Conservation (phyloP, 2,113 vertebrate genomes). For the Zingel zingel region DNA sequence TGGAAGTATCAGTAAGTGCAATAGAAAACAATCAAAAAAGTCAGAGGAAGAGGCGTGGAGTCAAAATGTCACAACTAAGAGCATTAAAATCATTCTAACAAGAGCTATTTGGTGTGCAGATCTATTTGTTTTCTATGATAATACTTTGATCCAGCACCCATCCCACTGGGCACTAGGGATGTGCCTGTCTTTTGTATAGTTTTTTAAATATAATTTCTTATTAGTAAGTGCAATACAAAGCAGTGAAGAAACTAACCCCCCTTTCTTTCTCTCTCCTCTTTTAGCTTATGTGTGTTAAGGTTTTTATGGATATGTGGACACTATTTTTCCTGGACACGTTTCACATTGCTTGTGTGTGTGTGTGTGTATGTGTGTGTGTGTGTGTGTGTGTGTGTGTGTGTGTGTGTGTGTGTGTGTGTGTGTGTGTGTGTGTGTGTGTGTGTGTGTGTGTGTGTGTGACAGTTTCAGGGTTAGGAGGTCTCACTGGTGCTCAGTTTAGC, state of each 20-base stretch:
- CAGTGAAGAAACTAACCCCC: not conserved
- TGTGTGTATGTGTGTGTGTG: constrained; percentile 21
- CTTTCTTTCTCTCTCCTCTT: not conserved
- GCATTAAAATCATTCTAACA: too few species aligned
- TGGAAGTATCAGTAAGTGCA: not conserved
- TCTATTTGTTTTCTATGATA: too few species aligned
- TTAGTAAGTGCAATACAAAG: not conserved
- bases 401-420: constrained; percentile 29
- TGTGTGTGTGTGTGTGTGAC: constrained; percentile 49
- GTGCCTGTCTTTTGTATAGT: too few species aligned
- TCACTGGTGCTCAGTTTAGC: constrained; percentile 82
- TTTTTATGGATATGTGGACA: constrained; percentile 34
- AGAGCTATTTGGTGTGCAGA: too few species aligned
- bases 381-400: constrained; percentile 26
- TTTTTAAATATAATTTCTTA: too few species aligned
- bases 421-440: constrained; percentile 38
- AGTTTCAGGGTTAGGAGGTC: constrained; percentile 79
- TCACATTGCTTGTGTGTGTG: constrained; percentile 15
- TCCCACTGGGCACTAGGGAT: too few species aligned
- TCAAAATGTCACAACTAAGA: too few species aligned
- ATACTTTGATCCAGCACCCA: too few species aligned
- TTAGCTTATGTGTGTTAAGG: constrained; percentile 1
- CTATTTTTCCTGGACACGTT: constrained; percentile 54
- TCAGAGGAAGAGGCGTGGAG: too few species aligned
- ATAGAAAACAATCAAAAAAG: too few species aligned